Percentiles rank a stretch among this genome's conserved stretches.
These are phyloP conservation scores for Scaptomyza montana DNA, from an alignment of 1,140 invertebrate genomes.

Conservation along the genomic window DNA sequence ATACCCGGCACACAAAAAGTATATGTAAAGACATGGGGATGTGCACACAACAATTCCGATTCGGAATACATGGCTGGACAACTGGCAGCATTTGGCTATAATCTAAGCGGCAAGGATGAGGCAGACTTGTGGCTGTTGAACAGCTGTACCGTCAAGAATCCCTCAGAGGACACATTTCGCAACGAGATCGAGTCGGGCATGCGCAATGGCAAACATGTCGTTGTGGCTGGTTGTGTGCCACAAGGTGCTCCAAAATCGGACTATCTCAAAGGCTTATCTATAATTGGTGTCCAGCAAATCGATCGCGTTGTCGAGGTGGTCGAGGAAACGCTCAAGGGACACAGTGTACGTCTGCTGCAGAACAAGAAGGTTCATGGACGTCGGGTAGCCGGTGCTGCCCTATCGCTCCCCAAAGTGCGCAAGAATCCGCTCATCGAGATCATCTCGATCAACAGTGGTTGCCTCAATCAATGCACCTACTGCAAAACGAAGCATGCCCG, in stretches of 20 bases:
- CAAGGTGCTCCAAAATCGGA: conserved; percentile 91
- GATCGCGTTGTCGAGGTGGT: conserved; percentile 99
- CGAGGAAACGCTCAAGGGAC: conserved; percentile 97
- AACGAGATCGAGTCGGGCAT: conserved; percentile 95
- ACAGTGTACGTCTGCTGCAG: conserved; percentile 87
- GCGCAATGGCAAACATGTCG: conserved; percentile 91
- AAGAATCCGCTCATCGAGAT: conserved; percentile 99
- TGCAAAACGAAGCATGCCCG: conserved; percentile 99
- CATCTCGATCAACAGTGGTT: conserved; percentile 98
- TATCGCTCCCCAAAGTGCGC: conserved; percentile 96
- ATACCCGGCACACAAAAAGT: conserved; percentile 96
- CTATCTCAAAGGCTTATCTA: conserved; percentile 91
- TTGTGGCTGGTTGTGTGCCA: conserved; percentile 98
- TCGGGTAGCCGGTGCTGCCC: conserved; percentile 93
- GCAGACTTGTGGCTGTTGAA: conserved; percentile 98
- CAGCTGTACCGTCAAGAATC: conserved; percentile 98
- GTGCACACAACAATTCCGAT: conserved; percentile 98
- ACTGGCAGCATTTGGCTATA: conserved; percentile 93
- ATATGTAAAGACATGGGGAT: conserved; percentile 98
- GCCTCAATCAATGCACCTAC: conserved; percentile 99
- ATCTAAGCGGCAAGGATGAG: conserved; percentile 90
- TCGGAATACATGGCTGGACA: conserved; percentile 99
- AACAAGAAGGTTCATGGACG: conserved; percentile 92
- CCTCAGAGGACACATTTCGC: conserved; percentile 97
- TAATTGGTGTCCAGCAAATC: conserved; percentile 99